Base-by-base conservation (phyloP, 2,113 vertebrate genomes). In the Myrmecophaga tridactyla region DNA sequence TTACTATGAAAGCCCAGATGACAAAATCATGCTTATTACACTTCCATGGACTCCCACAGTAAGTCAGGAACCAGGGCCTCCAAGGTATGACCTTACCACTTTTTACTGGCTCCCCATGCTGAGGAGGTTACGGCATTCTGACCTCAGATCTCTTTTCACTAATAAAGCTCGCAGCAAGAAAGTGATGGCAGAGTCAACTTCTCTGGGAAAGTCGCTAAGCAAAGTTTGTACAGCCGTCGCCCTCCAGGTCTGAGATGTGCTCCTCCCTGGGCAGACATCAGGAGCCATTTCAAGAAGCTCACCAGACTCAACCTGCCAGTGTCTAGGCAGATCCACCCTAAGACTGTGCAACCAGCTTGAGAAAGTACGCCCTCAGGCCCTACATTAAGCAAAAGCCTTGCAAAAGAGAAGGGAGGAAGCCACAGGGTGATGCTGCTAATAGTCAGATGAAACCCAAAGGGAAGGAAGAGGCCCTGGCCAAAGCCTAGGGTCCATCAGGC, bases 381-480 rank as follows among this genome's bases (percentile, higher is more conserved):
- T 36, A 48, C 0, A 0, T 93, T 78, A 90, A 90, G 96, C 82
- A 97, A 97, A 70, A 86, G 69, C 27, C 75, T 97, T 97, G 94
- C 96, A 56, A 60, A 96, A 97, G 82, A 92, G 92, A 11, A 84
- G 31, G 36, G 11, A 56, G 65, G 86, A 92, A 75, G 95, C 95
- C 70, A 80, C 51, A 12, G n/a, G 17, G 34, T 25, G 21, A 60
- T 17, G 23, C 39, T 5, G 18, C 76, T 78, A 86, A 86, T 72
- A 48, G 93, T 78, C 69, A 20, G 31, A 43, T 1, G 25, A 76
- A 69, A 56, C 70, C 46, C 63, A 84, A 83, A 72, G 23, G 77
- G 94, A 95, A 95, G 94, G 84, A 96, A 94, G 95, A 85, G 88
- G 88, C 72, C 70, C n/a, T 2, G 3, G 25, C n/a, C 0, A 21